Evolutionary conservation across 2,888 invertebrate species (phyloP), one percentile per base, ranked within the genome.

Genomic region (Resseliella maxima): DNA sequence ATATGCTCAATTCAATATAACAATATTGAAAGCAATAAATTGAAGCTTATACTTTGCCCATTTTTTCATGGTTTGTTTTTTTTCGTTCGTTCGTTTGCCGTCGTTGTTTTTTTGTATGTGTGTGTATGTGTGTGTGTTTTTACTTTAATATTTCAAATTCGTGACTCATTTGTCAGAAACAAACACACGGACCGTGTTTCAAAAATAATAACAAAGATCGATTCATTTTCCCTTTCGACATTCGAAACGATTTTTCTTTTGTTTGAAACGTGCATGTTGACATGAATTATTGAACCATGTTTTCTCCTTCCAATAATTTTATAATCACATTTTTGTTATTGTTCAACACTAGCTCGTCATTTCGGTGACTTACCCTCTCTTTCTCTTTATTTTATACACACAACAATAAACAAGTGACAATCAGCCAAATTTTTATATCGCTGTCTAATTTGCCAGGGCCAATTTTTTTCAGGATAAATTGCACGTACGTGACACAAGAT

Each of bases 161-260:
- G 31, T 72, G 72, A 31, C 72, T 72, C 72, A 72, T 72, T 72
- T 72, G 72, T 72, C 72, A 72, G 31, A 72, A 72, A 72, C 72
- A 72, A 72, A 72, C 72, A 72, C 72, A 72, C 72, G 1, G 31
- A 8, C 46, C 72, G 72, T 59, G 59, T 59, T 59, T 59, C 24
- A 15, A 59, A 72, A 72, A 72, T 72, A 72, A 72, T 72, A 72
- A 72, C 72, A 72, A 72, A 31, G 72, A 31, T 72, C 72, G 31
- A 72, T 72, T 72, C 27, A 72, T 72, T 72, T 72, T 72, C 72
- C 31, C 72, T 72, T 35, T 72, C 31, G 72, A 15, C 72, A 35
- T 72, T 72, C 35, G 10, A 72, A 31, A 8, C 72, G n/a, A 72
- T 72, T 72, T 31, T 72, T 72, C 72, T 72, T 72, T 72, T 72